Percentiles rank a stretch among this genome's conserved stretches.
phyloP scores from a whole-genome alignment of 2,113 vertebrate species.

The Alethe diademata region DNA sequence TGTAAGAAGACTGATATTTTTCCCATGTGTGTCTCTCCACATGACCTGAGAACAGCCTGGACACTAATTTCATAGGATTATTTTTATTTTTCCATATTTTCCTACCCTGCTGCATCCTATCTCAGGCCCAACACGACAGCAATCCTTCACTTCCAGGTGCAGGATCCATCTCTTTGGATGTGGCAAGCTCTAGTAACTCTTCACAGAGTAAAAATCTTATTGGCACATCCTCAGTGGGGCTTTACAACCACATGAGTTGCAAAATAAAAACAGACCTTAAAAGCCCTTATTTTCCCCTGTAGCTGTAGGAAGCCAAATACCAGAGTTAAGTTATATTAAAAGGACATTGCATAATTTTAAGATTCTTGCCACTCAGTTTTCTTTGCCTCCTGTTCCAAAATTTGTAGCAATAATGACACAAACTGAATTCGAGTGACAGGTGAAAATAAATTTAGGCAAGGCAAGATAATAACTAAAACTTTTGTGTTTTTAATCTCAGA shows the following conservation, averaged over 20 bases:
- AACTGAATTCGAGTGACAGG: neutral
- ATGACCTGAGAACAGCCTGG: rapidly evolving
- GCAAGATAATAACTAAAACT: neutral
- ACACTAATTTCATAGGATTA: neutral
- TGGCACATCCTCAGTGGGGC: no score
- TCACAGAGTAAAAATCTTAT: neutral
- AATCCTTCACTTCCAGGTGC: neutral
- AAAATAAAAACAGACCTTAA: neutral
- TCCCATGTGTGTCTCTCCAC: rapidly evolving
- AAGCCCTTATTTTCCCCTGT: neutral
- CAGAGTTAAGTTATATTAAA: neutral
- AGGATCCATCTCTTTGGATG: neutral
- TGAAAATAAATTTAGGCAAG: neutral
- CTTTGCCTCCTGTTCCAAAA: neutral
- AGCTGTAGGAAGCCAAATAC: neutral
- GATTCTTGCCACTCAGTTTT: neutral
- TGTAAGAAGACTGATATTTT: neutral
- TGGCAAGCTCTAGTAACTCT: neutral
- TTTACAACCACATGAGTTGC: neutral
- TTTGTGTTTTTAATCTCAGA: neutral
- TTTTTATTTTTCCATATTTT: neutral
- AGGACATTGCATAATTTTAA: neutral
- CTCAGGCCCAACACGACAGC: no score
- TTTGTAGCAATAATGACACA: neutral
- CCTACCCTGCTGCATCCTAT: rapidly evolving